phyloP scores from a whole-genome alignment of 2,113 vertebrate species.

The Ciconia boyciana region DNA sequence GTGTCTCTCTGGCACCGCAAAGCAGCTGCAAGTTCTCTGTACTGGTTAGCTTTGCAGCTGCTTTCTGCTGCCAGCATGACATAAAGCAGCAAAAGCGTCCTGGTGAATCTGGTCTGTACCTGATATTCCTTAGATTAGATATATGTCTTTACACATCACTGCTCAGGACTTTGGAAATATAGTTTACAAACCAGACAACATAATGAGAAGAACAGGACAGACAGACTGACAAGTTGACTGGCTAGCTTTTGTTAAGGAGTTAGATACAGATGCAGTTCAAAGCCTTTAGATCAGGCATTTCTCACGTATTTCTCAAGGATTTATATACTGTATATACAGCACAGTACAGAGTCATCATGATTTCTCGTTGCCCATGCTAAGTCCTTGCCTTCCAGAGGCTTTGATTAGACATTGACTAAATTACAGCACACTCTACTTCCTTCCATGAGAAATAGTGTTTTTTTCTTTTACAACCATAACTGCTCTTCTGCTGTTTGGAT shows the following conservation, averaged over 20 bases:
- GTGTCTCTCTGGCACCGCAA: not conserved
- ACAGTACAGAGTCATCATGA: not conserved
- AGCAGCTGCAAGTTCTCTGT: not conserved
- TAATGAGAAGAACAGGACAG: conserved; percentile 30
- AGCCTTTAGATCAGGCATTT: not conserved
- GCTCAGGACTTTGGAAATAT: not conserved
- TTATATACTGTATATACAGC: not conserved
- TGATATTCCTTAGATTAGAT: not conserved
- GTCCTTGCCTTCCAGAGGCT: not conserved
- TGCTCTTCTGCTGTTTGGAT: not conserved
- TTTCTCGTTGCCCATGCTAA: not conserved
- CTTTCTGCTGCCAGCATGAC: conserved; percentile 14
- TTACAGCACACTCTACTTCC: not conserved
- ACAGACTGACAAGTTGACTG: not conserved
- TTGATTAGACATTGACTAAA: not conserved
- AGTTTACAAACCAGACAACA: not conserved
- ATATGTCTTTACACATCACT: not conserved
- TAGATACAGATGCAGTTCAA: conserved; percentile 10
- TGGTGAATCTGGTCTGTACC: not conserved
- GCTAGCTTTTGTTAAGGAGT: not conserved
- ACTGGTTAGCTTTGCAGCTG: not conserved
- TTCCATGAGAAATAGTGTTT: not conserved
- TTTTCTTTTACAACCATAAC: not conserved
- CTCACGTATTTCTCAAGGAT: conserved; percentile 1
- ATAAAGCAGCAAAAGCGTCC: not conserved